Conservation (phyloP, 2,888 invertebrate species). For the Eurytoma adleriae region DNA sequence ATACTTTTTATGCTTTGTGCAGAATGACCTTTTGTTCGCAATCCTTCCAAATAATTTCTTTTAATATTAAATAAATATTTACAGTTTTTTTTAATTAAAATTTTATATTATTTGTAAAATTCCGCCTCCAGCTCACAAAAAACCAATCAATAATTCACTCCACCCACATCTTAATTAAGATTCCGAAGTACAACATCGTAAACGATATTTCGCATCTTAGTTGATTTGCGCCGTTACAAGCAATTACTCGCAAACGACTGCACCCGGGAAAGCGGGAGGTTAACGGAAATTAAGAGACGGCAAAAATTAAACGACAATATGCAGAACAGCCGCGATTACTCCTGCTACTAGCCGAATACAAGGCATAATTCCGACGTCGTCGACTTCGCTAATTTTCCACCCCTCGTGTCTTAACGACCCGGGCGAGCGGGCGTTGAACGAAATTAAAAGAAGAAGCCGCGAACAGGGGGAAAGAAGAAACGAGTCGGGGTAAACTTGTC, state of each 20-base stretch:
- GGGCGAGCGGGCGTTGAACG: neutral
- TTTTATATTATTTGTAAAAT: too few relatives aligned
- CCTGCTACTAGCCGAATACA: slow-evolving; percentile 11
- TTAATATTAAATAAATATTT: too few relatives aligned
- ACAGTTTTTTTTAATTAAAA: too few relatives aligned
- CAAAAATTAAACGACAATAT: neutral
- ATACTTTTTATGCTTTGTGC: neutral
- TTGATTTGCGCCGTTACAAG: slow-evolving; percentile 2
- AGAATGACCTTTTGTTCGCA: neutral
- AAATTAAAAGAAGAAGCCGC: slow-evolving; percentile 12
- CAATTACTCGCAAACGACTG: neutral
- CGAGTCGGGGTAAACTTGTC: neutral
- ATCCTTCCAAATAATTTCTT: too few relatives aligned
- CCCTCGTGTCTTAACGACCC: slow-evolving; percentile 18
- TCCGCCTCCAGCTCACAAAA: too few relatives aligned
- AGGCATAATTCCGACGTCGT: slow-evolving; percentile 6
- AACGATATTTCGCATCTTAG: neutral
- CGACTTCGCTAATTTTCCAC: slow-evolving; percentile 19
- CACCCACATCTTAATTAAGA: too few relatives aligned
- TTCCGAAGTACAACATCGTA: neutral
- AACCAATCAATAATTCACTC: too few relatives aligned
- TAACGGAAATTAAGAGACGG: neutral
- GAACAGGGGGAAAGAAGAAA: neutral
- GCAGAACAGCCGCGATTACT: neutral
- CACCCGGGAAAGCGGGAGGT: neutral